Conservation (phyloP, 1,140 invertebrate genomes). For the Magallana ariakensis region DNA sequence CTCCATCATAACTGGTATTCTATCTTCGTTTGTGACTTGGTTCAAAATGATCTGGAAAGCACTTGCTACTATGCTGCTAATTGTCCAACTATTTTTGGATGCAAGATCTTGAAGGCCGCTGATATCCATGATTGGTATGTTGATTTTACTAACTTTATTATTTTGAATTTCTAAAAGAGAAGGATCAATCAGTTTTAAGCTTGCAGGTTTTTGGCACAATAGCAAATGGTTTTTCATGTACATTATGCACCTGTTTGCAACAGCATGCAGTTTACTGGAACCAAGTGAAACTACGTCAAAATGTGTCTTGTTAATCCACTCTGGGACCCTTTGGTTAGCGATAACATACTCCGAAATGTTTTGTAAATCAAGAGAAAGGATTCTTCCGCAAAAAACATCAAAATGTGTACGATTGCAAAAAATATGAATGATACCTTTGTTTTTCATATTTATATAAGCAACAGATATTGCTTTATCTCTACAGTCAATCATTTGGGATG, state of each 20-base stretch:
- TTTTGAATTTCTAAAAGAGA: too few species aligned
- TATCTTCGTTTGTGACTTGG: background rate
- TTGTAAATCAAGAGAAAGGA: background rate
- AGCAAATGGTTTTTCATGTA: background rate
- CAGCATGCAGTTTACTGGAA: background rate
- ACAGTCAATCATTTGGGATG: background rate
- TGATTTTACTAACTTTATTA: too few species aligned
- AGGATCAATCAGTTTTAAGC: background rate
- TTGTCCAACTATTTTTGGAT: background rate
- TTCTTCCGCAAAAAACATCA: slow-evolving; percentile 7
- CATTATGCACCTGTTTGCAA: background rate
- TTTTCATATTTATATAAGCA: background rate
- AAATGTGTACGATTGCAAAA: background rate
- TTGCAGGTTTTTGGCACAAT: background rate
- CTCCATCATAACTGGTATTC: background rate
- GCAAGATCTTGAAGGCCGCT: background rate
- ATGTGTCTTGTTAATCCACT: background rate
- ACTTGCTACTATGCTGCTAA: background rate
- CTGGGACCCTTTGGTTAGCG: background rate
- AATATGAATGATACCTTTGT: background rate
- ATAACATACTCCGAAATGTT: background rate
- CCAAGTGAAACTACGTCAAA: background rate
- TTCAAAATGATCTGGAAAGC: background rate
- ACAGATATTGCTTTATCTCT: background rate
- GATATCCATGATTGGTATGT: background rate